These are phyloP conservation scores for Meda fulgida DNA, from an alignment of 2,797 vertebrate genomes.

Conservation along the genomic window DNA sequence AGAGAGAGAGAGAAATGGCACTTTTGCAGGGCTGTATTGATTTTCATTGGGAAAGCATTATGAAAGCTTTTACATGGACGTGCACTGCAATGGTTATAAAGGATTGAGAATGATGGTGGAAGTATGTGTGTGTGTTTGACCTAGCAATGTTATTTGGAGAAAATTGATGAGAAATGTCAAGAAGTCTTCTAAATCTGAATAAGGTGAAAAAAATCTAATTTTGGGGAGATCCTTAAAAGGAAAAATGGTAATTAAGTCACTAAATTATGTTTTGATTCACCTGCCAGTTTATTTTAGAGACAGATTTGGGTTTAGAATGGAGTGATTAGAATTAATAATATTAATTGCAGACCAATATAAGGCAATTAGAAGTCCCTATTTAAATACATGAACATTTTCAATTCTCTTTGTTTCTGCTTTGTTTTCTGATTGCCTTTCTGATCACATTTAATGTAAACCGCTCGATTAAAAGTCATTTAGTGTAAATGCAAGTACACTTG, in stretches of 20 bases:
- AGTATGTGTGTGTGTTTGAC: constrained; percentile 37
- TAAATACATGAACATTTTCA: not conserved
- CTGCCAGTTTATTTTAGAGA: not conserved
- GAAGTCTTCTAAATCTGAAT: constrained; percentile 23
- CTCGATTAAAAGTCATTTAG: constrained; percentile 29
- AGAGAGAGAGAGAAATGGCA: constrained; percentile 32
- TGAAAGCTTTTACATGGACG: constrained; percentile 50
- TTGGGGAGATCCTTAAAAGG: not conserved
- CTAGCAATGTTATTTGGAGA: constrained; percentile 26
- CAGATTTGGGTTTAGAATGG: not conserved
- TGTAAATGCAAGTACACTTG: constrained; percentile 28
- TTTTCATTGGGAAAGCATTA: constrained; percentile 51
- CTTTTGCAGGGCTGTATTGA: constrained; percentile 50
- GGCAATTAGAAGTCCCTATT: not conserved
- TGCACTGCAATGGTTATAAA: constrained; percentile 40
- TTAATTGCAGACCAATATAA: constrained; percentile 8
- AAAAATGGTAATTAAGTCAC: not conserved
- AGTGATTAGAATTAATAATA: not conserved
- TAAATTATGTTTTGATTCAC: constrained; percentile 9
- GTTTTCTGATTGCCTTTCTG: constrained; percentile 22
- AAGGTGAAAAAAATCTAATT: not conserved
- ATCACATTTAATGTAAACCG: constrained; percentile 18
- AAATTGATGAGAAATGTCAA: constrained; percentile 24
- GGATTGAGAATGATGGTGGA: constrained; percentile 39
- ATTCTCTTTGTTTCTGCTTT: constrained; percentile 21